These are phyloP conservation scores for Sparidentex hasta DNA, from an alignment of 2,797 vertebrate genomes.

Conservation along the genomic window DNA sequence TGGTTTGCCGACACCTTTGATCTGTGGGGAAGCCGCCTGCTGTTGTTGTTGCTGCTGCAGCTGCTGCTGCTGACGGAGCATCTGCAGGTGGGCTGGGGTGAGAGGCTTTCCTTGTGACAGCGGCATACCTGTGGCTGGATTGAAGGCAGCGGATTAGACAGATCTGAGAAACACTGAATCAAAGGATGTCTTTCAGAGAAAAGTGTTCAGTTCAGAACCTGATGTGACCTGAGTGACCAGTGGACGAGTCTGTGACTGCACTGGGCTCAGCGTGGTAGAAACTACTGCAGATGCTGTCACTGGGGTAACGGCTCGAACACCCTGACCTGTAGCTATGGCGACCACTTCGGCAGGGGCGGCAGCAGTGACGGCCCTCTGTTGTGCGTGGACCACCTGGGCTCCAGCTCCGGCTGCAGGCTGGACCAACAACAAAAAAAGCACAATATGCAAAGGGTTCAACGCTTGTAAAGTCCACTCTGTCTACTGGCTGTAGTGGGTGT, in stretches of 20 bases:
- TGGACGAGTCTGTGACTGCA: conserved; percentile 89
- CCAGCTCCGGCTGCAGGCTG: conserved; percentile 84
- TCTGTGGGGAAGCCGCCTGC: conserved; percentile 88
- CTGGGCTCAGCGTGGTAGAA: conserved; percentile 89
- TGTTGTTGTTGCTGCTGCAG: conserved; percentile 86
- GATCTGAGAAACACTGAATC: neutral
- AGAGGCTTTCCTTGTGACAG: conserved; percentile 85
- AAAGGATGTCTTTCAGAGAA: neutral
- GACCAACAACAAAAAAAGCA: conserved; percentile 33
- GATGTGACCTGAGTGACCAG: conserved; percentile 89
- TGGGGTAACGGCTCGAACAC: conserved; percentile 89
- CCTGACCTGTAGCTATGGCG: conserved; percentile 88
- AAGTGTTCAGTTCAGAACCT: conserved; percentile 78
- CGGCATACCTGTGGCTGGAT: conserved; percentile 85
- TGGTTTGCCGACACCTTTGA: conserved; percentile 90
- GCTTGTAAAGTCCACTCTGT: neutral
- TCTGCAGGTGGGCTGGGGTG: conserved; percentile 88
- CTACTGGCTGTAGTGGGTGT: neutral
- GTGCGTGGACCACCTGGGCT: conserved; percentile 91
- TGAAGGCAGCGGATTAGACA: conserved; percentile 24
- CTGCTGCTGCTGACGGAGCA: conserved; percentile 90
- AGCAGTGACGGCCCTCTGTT: conserved; percentile 86
- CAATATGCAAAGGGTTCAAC: conserved; percentile 22
- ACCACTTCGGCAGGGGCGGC: conserved; percentile 89
- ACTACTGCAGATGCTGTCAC: conserved; percentile 90